Percentiles rank a stretch among this genome's conserved stretches.
phyloP scores from a whole-genome alignment of 2,113 vertebrate species.

The Leptodactylus fuscus region DNA sequence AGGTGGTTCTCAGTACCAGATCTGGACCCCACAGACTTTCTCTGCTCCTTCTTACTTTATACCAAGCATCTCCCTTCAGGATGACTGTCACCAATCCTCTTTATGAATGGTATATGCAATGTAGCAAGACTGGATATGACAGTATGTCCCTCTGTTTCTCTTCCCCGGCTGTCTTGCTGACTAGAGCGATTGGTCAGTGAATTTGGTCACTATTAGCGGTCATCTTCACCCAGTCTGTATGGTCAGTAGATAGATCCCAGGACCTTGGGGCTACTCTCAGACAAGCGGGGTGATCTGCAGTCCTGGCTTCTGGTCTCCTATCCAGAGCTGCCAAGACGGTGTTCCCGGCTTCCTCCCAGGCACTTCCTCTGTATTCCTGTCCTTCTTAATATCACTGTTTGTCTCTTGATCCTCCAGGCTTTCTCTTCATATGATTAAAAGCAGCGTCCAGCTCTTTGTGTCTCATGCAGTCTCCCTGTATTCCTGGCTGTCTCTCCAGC shows the following conservation, averaged over 20 bases:
- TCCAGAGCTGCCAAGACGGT: not conserved
- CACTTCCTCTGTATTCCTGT: no score
- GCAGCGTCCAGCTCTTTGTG: not conserved
- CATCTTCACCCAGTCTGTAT: not conserved
- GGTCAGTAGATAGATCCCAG: not conserved
- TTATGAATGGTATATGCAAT: not conserved
- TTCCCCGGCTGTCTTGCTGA: conserved; percentile 8
- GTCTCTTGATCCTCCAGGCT: conserved; percentile 17
- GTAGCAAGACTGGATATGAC: not conserved
- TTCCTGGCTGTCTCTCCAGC: conserved; percentile 36
- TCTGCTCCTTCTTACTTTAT: conserved; percentile 26
- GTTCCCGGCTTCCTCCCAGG: not conserved
- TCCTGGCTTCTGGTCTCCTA: not conserved
- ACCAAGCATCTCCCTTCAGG: conserved; percentile 16
- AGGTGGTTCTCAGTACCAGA: not conserved
- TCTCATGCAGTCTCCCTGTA: conserved; percentile 38
- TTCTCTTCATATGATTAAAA: not conserved
- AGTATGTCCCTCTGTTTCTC: not conserved
- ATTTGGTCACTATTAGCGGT: not conserved
- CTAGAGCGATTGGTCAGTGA: conserved; percentile 18
- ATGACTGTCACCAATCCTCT: not conserved
- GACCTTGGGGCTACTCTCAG: not conserved
- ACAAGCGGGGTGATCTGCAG: not conserved
- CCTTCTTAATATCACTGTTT: not conserved
- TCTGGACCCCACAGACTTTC: conserved; percentile 19